phyloP scores from a whole-genome alignment of 2,113 vertebrate genomes.

The Azemiops feae region DNA sequence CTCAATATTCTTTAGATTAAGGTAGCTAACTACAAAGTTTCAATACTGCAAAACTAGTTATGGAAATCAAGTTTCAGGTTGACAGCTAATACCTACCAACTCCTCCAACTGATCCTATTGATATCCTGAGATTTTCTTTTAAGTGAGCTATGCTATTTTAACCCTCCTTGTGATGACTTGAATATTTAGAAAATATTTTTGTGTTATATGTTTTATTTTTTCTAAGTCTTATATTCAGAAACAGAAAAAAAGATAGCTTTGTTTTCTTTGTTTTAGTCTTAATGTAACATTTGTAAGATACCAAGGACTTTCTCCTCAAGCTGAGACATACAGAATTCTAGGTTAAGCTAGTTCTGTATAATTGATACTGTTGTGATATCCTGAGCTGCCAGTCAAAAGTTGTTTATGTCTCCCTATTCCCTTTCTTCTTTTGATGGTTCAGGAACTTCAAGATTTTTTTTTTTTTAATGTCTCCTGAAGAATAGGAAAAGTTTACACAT shows the following conservation, averaged over 20 bases:
- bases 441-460: slow-evolving; percentile 9
- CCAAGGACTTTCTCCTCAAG: not conserved
- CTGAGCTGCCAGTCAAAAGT: not conserved
- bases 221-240: not conserved
- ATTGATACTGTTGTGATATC: not conserved
- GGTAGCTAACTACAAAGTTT: not conserved
- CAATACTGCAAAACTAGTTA: not conserved
- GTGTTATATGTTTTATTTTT: slow-evolving; percentile 33
- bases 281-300: not conserved
- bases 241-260: not conserved
- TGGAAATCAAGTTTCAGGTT: not conserved
- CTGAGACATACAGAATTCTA: not conserved
- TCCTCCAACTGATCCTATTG: not conserved
- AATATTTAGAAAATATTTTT: slow-evolving; percentile 5
- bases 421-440: not conserved
- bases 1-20: not conserved
- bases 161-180: not conserved
- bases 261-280: not conserved
- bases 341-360: not conserved
- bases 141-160: not conserved
- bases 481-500: not conserved
- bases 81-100: not conserved
- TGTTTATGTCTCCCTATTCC: slow-evolving; percentile 2
- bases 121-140: not conserved
- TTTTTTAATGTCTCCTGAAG: not conserved